Evolutionary conservation across 2,797 vertebrate species (phyloP), one percentile per base, ranked within the genome.

Genomic region (Sebastes baramenuke): DNA sequence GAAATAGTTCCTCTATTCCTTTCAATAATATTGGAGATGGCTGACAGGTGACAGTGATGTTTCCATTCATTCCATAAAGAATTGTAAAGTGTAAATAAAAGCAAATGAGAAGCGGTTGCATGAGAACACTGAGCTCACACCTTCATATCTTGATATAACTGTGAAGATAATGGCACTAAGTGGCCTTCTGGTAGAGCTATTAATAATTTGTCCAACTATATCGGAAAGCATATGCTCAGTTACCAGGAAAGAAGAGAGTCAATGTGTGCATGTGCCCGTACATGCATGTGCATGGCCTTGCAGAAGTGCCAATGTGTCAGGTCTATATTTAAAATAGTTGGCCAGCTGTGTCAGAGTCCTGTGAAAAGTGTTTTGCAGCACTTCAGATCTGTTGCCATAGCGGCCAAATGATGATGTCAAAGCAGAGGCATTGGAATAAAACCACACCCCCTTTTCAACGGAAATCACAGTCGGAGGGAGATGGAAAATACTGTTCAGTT

Each of bases 281-380:
- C 29, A 52, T 61, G 8, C 18, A 59, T 38, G 29, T 62, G 46
- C 38, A 56, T 56, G 76, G 29, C 69, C 59, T 64, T 73, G 67
- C 72, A 61, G 30, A 60, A 77, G 85, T 88, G 74, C 64, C 55
- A 72, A 24, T 69, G 62, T 88, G 81, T 85, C 85, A 88, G 46
- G 61, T 87, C 88, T 93, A 90, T 90, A 89, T 94, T 94, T 94
- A 88, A 90, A 91, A 67, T 62, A 75, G 78, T 58, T 52, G 69
- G 62, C 86, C 93, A 88, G 91, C 91, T 92, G 91, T 88, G 87
- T 72, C 20, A 9, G 46, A 80, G 78, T 74, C 69, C 86, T 80
- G 89, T 70, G 46, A 90, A 88, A 89, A 87, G 76, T 93, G 87
- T 94, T 94, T 93, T 94, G 91, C 87, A 92, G 88, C 88, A 76